A percentile compares a stretch with the other conserved stretches of the same genome.
Evolutionary conservation across 1,140 invertebrate genomes (phyloP).

Genomic region (Drosophila bipectinata): DNA sequence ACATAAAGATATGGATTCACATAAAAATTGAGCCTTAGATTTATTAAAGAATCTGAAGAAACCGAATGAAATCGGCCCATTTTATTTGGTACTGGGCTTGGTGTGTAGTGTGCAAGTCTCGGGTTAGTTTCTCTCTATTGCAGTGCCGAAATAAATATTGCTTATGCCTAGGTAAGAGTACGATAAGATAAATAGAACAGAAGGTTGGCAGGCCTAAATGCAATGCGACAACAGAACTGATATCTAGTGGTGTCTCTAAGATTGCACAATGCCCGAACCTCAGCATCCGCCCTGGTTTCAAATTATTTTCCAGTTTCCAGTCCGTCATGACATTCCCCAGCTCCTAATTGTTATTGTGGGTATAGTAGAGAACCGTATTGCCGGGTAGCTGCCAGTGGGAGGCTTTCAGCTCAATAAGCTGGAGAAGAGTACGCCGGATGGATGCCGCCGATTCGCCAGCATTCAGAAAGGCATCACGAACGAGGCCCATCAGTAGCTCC

Average conservation of each 20-base stretch:
- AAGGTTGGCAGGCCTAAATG: slow-evolving; percentile 72
- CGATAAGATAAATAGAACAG: slow-evolving; percentile 65
- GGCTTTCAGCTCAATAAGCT: slow-evolving; percentile 94
- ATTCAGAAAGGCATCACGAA: slow-evolving; percentile 93
- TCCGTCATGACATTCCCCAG: neutral
- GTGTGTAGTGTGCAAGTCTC: slow-evolving; percentile 41
- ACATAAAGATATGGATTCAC: slow-evolving; percentile 54
- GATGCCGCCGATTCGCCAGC: slow-evolving; percentile 87
- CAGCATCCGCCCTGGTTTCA: slow-evolving; percentile 20
- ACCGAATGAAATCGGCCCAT: slow-evolving; percentile 20
- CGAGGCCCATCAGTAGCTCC: slow-evolving; percentile 89
- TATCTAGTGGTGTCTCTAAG: slow-evolving; percentile 49
- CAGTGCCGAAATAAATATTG: slow-evolving; percentile 69
- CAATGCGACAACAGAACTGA: slow-evolving; percentile 67
- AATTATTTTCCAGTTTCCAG: neutral
- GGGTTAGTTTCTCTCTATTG: slow-evolving; percentile 69
- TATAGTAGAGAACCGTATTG: slow-evolving; percentile 94
- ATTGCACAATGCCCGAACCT: slow-evolving; percentile 51
- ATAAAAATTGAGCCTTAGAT: slow-evolving; percentile 56
- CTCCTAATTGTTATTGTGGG: slow-evolving; percentile 86
- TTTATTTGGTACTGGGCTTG: slow-evolving; percentile 49
- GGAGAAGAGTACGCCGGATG: slow-evolving; percentile 91
- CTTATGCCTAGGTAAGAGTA: slow-evolving; percentile 70
- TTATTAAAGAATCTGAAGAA: slow-evolving; percentile 28
- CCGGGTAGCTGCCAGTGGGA: slow-evolving; percentile 95